Percentiles rank a stretch among this genome's conserved stretches.
Evolutionary conservation across 2,888 invertebrate genomes (phyloP).

Genomic region (Halocaridina rubra): DNA sequence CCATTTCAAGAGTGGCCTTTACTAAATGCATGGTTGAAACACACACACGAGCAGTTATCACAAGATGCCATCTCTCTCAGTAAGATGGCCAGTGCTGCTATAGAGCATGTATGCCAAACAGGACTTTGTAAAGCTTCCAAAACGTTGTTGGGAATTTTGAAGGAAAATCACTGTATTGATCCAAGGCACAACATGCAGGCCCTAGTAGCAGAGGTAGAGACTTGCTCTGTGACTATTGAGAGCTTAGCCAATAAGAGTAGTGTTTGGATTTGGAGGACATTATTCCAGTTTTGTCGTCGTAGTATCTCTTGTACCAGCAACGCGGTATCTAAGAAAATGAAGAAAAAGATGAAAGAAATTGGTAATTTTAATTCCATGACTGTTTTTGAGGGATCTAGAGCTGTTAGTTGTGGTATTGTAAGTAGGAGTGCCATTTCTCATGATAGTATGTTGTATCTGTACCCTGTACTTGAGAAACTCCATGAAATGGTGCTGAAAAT

Average conservation of each 20-base stretch:
- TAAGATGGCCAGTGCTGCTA: not conserved
- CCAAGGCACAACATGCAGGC: conserved; percentile 27
- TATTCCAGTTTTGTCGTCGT: conserved; percentile 8
- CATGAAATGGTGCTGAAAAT: conserved; percentile 11
- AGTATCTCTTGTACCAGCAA: no score
- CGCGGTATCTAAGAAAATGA: no score
- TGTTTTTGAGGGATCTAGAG: conserved; percentile 46
- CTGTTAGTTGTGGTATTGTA: conserved; percentile 32
- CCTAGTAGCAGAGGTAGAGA: not conserved
- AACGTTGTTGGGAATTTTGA: not conserved
- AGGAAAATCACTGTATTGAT: conserved; percentile 6
- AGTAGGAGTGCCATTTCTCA: conserved; percentile 32
- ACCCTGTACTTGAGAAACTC: conserved; percentile 16
- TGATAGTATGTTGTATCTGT: conserved; percentile 24
- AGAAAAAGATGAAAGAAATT: not conserved
- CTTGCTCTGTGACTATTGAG: not conserved
- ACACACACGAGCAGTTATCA: not conserved
- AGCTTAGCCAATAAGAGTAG: conserved; percentile 46
- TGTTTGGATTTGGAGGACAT: conserved; percentile 43
- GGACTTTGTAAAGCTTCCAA: conserved; percentile 16
- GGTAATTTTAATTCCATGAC: conserved; percentile 33
- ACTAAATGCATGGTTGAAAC: conserved; percentile 20
- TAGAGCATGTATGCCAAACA: conserved; percentile 14
- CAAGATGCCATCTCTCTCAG: not conserved
- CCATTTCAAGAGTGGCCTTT: conserved; percentile 43